A percentile compares a stretch with the other conserved stretches of the same genome.
Evolutionary conservation across 2,113 vertebrate species (phyloP).

Genomic region (Rhegmatorhina hoffmannsi): DNA sequence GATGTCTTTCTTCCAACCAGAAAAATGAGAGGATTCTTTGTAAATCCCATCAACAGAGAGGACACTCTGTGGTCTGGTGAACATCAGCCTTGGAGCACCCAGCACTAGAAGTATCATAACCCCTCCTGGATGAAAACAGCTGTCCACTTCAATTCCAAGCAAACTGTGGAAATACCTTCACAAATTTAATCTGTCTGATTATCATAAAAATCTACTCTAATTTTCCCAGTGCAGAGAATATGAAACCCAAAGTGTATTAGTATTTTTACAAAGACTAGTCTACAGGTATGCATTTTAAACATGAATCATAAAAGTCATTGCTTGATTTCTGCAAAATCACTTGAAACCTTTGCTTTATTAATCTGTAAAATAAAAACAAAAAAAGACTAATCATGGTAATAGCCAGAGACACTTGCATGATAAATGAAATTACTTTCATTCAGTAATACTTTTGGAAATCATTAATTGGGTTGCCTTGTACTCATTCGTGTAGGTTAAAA

Average conservation of each 20-base stretch:
- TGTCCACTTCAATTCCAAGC: neutral
- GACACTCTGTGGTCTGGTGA: neutral
- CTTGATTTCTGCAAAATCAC: neutral
- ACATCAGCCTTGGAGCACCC: neutral
- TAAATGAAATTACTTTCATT: neutral
- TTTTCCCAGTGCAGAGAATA: neutral
- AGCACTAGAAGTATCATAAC: neutral
- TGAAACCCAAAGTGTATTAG: neutral
- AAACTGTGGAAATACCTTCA: neutral
- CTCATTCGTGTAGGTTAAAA: neutral
- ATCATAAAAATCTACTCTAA: neutral
- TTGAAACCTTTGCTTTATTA: neutral
- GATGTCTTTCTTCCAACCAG: neutral
- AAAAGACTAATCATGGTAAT: neutral
- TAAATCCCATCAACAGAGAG: neutral
- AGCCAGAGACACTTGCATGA: neutral
- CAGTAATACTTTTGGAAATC: neutral
- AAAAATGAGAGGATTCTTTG: neutral
- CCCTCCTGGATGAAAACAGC: neutral
- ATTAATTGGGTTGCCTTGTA: neutral
- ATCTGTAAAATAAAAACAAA: neutral
- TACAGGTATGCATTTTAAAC: neutral
- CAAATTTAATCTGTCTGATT: neutral
- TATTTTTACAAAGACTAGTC: neutral
- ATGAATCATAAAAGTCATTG: neutral